A percentile compares a stretch with the other conserved stretches of the same genome.
These are phyloP conservation scores for Apis laboriosa DNA, from an alignment of 1,140 invertebrate genomes.

Conservation along the genomic window DNA sequence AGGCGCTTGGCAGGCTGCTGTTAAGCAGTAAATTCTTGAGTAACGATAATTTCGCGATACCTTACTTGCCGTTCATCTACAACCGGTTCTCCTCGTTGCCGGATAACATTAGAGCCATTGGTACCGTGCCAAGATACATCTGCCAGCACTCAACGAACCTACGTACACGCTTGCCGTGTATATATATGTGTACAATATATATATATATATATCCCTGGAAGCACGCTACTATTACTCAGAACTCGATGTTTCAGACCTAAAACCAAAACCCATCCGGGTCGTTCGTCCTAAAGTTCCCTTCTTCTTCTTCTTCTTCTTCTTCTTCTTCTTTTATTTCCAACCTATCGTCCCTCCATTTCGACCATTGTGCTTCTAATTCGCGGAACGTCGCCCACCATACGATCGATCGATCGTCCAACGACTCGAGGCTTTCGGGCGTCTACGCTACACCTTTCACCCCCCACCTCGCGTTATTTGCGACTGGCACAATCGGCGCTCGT, in stretches of 20 bases:
- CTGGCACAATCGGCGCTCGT: neutral
- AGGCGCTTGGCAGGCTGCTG: constrained; percentile 34
- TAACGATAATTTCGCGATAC: constrained; percentile 72
- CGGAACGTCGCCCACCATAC: neutral
- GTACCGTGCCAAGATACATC: constrained; percentile 72
- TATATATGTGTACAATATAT: too few species aligned
- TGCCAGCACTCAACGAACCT: constrained; percentile 57
- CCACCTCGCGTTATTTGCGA: constrained; percentile 27
- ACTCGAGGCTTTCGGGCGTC: neutral
- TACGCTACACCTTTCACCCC: neutral
- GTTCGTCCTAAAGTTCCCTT: neutral
- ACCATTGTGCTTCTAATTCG: neutral
- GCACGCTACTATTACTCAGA: neutral
- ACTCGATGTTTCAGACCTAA: neutral
- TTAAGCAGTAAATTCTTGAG: constrained; percentile 60
- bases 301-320: neutral
- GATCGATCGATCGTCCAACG: constrained; percentile 40
- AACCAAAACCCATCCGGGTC: constrained; percentile 5
- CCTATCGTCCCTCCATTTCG: neutral
- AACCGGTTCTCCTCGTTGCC: constrained; percentile 62
- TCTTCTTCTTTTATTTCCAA: neutral
- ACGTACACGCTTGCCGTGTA: constrained; percentile 2
- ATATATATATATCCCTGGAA: neutral
- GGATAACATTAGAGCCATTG: constrained; percentile 74
- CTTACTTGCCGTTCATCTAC: constrained; percentile 42